Evolutionary conservation across 2,797 vertebrate genomes (phyloP), one percentile per base, ranked within the genome.

Genomic region (Triplophysa yarkandensis): DNA sequence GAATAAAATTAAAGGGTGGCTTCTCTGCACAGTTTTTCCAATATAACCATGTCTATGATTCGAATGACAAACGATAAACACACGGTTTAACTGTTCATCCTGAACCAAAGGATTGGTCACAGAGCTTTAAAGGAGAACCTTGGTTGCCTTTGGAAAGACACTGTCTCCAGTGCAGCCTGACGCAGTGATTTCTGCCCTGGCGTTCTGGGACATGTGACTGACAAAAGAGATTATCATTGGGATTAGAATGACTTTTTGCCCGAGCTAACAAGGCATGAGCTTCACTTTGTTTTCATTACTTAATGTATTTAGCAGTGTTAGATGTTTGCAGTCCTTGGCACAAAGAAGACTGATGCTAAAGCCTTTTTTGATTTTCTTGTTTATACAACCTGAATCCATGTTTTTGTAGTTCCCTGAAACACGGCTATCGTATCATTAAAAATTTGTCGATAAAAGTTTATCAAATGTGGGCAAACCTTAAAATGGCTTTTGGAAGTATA

Each of bases 161-260:
- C 1, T 0, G 27, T 43, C 55, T 34, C 4, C 16, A 16, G 17
- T 13, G 50, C 43, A 7, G 23, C n/a, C 57, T 48, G 27, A 19
- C 19, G 63, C 60, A 4, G 21, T 48, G 64, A 21, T 70, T 71
- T 32, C 32, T 71, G 68, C 43, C 62, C 60, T 62, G 68, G 74
- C 27, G 62, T 61, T 32, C 50, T 54, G 52, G 52, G 52, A 69
- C 36, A 68, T 54, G 13, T 25, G 9, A 71, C 57, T 55, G 54
- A 66, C 68, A 75, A 76, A 77, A 77, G 54, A 71, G 77, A 80
- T 77, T 63, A 75, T 68, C 30, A 43, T 43, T 63, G 77, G 54
- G 74, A 68, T 50, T 58, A 66, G 25, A 74, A 77, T 52, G 68
- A 62, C 30, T 71, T 1, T 68, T 74, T 43, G 34, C 70, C 62